A percentile compares a stretch with the other conserved stretches of the same genome.
These are phyloP conservation scores for Neodontobutis hainanensis DNA, from an alignment of 2,113 vertebrate species.

Conservation along the genomic window DNA sequence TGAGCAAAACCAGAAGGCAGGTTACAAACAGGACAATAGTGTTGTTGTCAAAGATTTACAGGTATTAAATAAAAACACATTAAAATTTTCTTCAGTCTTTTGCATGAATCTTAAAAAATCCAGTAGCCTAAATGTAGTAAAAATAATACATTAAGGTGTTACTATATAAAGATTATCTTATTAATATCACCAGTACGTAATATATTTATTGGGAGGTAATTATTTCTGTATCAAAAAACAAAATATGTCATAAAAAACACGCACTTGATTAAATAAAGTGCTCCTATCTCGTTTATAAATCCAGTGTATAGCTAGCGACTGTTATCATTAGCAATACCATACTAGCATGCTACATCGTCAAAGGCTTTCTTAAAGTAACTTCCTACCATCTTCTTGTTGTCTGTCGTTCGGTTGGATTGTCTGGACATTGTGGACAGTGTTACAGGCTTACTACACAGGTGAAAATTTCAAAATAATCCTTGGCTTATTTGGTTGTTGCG, in stretches of 20 bases:
- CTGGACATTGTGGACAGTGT: constrained; percentile 86
- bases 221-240: too few relatives aligned
- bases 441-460: constrained; percentile 35
- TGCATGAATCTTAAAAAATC: too few relatives aligned
- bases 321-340: constrained; percentile 25
- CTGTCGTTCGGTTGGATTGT: constrained; percentile 89
- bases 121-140: neutral
- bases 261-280: too few relatives aligned
- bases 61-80: too few relatives aligned
- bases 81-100: too few relatives aligned
- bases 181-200: too few relatives aligned
- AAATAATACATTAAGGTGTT: too few relatives aligned
- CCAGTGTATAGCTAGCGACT: neutral
- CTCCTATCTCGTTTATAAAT: too few relatives aligned
- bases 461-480: constrained; percentile 61
- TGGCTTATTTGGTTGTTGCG: constrained; percentile 72
- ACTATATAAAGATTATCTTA: too few relatives aligned
- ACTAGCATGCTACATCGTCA: neutral
- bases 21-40: neutral
- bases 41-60: neutral
- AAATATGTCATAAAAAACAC: too few relatives aligned
- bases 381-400: constrained; percentile 97
- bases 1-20: neutral
- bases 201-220: too few relatives aligned
- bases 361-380: constrained; percentile 14